Conservation (phyloP, 2,113 vertebrate genomes). For the Aegotheles bennettii region DNA sequence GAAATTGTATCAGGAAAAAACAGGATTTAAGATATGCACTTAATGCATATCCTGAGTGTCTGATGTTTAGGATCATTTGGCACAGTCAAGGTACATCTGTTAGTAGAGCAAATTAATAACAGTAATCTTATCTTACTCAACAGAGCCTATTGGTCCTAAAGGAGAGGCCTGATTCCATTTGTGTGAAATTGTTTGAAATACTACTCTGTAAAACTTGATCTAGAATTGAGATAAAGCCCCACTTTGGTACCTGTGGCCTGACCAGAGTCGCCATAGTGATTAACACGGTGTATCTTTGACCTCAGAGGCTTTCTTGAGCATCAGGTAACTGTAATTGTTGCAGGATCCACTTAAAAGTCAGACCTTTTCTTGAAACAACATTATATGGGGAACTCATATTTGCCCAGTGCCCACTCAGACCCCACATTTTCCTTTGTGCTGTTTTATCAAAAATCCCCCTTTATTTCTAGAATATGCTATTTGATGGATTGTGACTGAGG, state of each 20-base stretch:
- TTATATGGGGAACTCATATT: background rate
- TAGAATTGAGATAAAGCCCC: constrained; percentile 65
- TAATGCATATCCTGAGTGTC: constrained; percentile 45
- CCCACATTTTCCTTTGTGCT: background rate
- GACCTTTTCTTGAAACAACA: background rate
- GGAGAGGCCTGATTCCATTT: constrained; percentile 68
- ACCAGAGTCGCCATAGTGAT: constrained; percentile 43
- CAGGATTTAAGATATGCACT: constrained; percentile 29
- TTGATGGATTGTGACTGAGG: background rate
- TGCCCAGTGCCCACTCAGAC: background rate
- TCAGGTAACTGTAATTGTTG: constrained; percentile 42
- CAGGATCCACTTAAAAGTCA: constrained; percentile 59
- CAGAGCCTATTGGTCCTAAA: constrained; percentile 66
- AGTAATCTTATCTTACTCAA: constrained; percentile 72
- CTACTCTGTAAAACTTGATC: constrained; percentile 69
- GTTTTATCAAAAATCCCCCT: background rate
- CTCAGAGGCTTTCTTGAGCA: constrained; percentile 49
- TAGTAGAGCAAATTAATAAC: constrained; percentile 73
- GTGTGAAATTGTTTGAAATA: constrained; percentile 77
- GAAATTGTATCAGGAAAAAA: constrained; percentile 40
- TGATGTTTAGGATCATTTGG: constrained; percentile 47
- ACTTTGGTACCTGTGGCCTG: constrained; percentile 48
- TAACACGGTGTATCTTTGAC: constrained; percentile 70
- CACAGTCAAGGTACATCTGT: constrained; percentile 64
- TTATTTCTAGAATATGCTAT: background rate